Base-by-base conservation (phyloP, 2,797 vertebrate genomes). In the Myotis pilosus region DNA sequence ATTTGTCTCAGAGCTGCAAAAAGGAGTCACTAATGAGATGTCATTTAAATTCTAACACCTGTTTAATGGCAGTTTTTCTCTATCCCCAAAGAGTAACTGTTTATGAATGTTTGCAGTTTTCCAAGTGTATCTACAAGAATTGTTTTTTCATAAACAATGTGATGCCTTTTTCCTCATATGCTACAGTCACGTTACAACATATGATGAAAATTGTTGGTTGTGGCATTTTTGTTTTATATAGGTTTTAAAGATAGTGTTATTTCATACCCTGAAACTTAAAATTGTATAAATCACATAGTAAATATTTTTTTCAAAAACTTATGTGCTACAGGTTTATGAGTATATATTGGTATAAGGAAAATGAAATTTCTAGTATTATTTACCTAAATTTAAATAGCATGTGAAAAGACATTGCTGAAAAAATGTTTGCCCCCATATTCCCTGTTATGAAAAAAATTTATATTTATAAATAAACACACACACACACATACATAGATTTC, bases 31-130 rank as follows among this genome's bases (percentile, higher is more conserved):
- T 98, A 98, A 98, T 98, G 98, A 98, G 98, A 98, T 98, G 98
- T 98, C 98, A 98, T 98, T 98, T 98, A 98, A 98, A 98, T 98
- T 98, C 98, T 98, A 98, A 98, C 98, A 98, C 98, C 98, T 98
- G 98, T 98, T 98, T 98, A 98, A 98, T 98, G 98, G 97, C 98
- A 98, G 97, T 98, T 98, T 98, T 98, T 97, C 98, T 98, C 97
- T 97, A 98, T 98, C 98, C 98, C 98, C 97, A 97, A 98, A 98
- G 98, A 98, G 98, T 97, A 98, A 97, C 98, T 98, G 98, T 98
- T 98, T 98, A 98, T 98, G 98, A 98, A 98, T 98, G 98, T 98
- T 98, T 98, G 98, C 96, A 95, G 97, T 97, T 98, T 98, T 98
- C 97, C 96, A 98, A 98, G 97, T 97, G 95, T 97, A 98, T 97